Percentiles rank a stretch among this genome's conserved stretches.
phyloP scores from a whole-genome alignment of 1,140 invertebrate genomes.

The Neodiprion lecontei region DNA sequence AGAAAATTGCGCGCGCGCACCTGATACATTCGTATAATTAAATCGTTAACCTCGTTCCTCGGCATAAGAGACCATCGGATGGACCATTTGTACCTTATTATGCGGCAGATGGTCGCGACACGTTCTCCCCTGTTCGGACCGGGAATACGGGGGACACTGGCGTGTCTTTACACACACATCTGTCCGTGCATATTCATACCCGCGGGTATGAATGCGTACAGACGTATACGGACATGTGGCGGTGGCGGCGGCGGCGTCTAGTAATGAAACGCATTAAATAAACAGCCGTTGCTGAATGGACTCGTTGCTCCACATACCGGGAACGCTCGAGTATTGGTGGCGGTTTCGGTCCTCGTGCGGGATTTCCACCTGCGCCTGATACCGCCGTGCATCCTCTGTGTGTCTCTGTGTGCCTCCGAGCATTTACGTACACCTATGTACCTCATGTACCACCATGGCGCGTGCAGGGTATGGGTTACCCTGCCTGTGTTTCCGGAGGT shows the following conservation, averaged over 20 bases:
- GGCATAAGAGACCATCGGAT: neutral
- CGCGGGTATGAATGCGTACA: too few relatives aligned
- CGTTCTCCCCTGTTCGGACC: neutral
- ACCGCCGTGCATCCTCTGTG: too few relatives aligned
- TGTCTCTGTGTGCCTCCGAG: too few relatives aligned
- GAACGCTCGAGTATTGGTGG: too few relatives aligned
- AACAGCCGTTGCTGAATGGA: constrained; percentile 4
- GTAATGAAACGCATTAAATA: constrained; percentile 6
- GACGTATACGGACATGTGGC: too few relatives aligned
- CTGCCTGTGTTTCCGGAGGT: too few relatives aligned
- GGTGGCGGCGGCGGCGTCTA: neutral
- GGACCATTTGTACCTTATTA: constrained; percentile 2
- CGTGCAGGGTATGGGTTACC: too few relatives aligned
- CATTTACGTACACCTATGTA: too few relatives aligned
- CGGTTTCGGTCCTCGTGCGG: too few relatives aligned
- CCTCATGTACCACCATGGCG: too few relatives aligned
- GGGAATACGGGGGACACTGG: neutral
- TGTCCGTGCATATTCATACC: neutral
- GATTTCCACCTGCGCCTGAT: too few relatives aligned
- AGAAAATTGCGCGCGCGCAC: neutral
- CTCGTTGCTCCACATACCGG: neutral
- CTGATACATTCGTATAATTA: neutral
- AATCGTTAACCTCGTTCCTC: neutral
- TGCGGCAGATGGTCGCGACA: neutral
- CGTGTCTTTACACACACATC: neutral